phyloP scores from a whole-genome alignment of 2,113 vertebrate genomes.

The Anas platyrhynchos region DNA sequence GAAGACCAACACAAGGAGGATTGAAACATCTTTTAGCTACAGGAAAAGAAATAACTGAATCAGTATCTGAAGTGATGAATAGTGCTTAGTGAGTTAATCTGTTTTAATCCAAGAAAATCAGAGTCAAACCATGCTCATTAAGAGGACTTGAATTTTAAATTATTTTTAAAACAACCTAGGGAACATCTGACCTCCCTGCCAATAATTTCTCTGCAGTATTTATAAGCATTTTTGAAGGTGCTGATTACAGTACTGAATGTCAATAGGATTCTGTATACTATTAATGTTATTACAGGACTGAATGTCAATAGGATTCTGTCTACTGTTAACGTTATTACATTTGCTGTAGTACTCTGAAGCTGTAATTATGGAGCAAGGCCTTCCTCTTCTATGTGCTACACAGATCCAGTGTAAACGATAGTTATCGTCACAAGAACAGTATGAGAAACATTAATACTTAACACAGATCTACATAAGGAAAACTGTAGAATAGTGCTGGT shows the following conservation, averaged over 20 bases:
- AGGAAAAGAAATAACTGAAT: background rate
- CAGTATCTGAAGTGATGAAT: background rate
- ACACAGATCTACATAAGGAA: background rate
- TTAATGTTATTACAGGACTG: background rate
- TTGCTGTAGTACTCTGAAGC: background rate
- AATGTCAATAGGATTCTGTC: background rate
- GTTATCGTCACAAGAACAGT: background rate
- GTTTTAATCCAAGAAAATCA: slow-evolving; percentile 51
- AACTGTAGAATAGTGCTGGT: background rate
- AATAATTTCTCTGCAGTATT: slow-evolving; percentile 6
- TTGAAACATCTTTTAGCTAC: background rate
- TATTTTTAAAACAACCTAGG: slow-evolving; percentile 17
- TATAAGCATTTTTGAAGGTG: background rate
- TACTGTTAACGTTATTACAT: background rate
- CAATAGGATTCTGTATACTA: background rate
- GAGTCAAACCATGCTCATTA: background rate
- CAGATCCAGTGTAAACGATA: background rate
- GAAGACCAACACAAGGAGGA: background rate
- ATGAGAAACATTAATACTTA: background rate
- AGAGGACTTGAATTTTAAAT: background rate
- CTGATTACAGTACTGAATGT: background rate
- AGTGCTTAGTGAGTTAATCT: slow-evolving; percentile 28
- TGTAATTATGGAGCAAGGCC: background rate
- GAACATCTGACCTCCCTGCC: background rate
- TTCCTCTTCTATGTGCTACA: background rate